Evolutionary conservation across 2,113 vertebrate genomes (phyloP).

Genomic region (Hucho hucho): DNA sequence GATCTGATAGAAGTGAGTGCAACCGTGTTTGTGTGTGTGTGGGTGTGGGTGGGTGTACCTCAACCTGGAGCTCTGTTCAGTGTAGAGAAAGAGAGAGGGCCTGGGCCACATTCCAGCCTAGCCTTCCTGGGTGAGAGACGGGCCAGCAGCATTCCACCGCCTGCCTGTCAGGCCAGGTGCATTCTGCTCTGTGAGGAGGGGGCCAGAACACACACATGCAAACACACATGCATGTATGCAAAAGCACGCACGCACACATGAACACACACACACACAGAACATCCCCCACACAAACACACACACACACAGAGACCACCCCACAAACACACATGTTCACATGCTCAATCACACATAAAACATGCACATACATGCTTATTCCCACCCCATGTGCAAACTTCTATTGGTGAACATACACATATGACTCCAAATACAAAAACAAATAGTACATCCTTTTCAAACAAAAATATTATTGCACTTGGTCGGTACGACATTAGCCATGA

Average conservation of each 20-base stretch:
- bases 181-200: conserved; percentile 51
- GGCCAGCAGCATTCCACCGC: conserved; percentile 72
- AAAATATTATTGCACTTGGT: too few species aligned
- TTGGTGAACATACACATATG: neutral
- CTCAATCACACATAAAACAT: neutral
- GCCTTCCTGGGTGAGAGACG: conserved; percentile 61
- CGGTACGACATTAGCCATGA: too few species aligned
- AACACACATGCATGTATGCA: neutral
- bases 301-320: neutral
- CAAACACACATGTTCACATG: conserved; percentile 20
- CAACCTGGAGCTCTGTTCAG: conserved; percentile 57
- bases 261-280: conserved; percentile 16
- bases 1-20: conserved; percentile 33
- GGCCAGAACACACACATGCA: conserved; percentile 11
- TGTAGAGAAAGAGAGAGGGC: conserved; percentile 68
- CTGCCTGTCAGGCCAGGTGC: conserved; percentile 74
- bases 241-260: neutral
- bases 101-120: conserved; percentile 74
- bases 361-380: conserved; percentile 18
- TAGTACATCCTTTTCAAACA: neutral
- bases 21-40: conserved; percentile 33
- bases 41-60: conserved; percentile 41
- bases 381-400: conserved; percentile 4
- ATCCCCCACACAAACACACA: neutral
- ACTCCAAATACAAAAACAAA: neutral